Conservation (phyloP, 2,888 invertebrate genomes). For the Vesta saturnalis region DNA sequence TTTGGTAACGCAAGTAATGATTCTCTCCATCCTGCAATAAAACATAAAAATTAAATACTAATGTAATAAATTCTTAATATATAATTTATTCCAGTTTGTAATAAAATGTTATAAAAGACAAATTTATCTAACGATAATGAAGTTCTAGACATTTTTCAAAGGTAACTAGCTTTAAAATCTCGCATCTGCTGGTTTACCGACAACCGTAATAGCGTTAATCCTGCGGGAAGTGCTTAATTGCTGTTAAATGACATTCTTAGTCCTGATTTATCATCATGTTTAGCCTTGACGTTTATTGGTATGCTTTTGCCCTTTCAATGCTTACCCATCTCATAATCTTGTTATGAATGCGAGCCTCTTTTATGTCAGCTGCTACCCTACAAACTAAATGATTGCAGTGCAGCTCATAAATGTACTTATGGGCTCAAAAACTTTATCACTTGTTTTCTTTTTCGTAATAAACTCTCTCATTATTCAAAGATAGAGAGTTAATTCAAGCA, state of each 20-base stretch:
- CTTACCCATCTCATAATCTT: constrained; percentile 49
- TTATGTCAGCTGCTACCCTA: constrained; percentile 44
- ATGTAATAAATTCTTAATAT: neutral
- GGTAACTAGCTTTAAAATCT: constrained; percentile 34
- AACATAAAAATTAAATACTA: constrained; percentile 18
- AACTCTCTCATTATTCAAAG: too few species aligned
- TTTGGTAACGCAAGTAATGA: constrained; percentile 77
- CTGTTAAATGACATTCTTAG: constrained; percentile 50
- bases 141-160: constrained; percentile 35
- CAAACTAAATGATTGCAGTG: constrained; percentile 14
- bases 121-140: constrained; percentile 37
- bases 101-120: too few species aligned
- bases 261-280: constrained; percentile 46
- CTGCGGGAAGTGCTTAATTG: constrained; percentile 51
- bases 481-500: too few species aligned
- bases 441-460: too few species aligned
- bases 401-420: constrained; percentile 12
- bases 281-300: constrained; percentile 51
- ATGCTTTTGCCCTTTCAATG: constrained; percentile 47
- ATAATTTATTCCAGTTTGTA: neutral
- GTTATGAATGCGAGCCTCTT: constrained; percentile 47
- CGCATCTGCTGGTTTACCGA: constrained; percentile 35
- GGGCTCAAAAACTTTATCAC: neutral
- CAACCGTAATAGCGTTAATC: constrained; percentile 52
- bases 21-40: constrained; percentile 77